Evolutionary conservation across 2,113 vertebrate species (phyloP), one percentile per base, ranked within the genome.

Genomic region (Paedocypris sp.): DNA sequence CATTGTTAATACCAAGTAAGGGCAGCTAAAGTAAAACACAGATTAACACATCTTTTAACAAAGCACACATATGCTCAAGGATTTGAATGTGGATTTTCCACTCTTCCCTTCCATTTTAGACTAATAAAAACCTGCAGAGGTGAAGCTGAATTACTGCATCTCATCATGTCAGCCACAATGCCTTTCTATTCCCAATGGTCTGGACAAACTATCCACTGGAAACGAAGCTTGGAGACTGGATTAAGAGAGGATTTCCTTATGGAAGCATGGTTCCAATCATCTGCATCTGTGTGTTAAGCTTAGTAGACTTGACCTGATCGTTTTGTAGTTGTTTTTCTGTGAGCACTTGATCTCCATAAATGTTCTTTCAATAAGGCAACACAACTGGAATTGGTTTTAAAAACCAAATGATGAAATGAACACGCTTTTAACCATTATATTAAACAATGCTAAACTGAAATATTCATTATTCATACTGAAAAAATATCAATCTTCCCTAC

Each of bases 291-390:
- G 23, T 32, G 19, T 63, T 42, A 47, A 51, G 56, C 51, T 36
- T 29, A 65, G 19, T 50, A 43, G 49, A 49, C 12, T 16, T 46
- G 26, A 33, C 33, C 38, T 49, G 18, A 61, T 42, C 49, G 59
- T 23, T 31, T 72, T 51, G 62, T 46, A 59, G 60, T n/a, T 75
- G 71, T 75, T 72, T 32, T 61, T 54, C 48, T 15, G 16, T 7
- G 9, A 60, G 19, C 2, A 19, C 35, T 50, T 2, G 13, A 7
- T 12, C n/a, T 39, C 35, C 59, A 39, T 28, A 29, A 4, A 10
- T 29, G 19, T 26, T 25, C 22, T 41, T 16, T 57, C n/a, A n/a
- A n/a, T n/a, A n/a, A n/a, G n/a, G n/a, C n/a, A n/a, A n/a, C n/a
- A n/a, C n/a, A n/a, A n/a, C n/a, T n/a, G n/a, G n/a, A n/a, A n/a